phyloP scores from a whole-genome alignment of 2,113 vertebrate genomes.

The Amazona vittata region DNA sequence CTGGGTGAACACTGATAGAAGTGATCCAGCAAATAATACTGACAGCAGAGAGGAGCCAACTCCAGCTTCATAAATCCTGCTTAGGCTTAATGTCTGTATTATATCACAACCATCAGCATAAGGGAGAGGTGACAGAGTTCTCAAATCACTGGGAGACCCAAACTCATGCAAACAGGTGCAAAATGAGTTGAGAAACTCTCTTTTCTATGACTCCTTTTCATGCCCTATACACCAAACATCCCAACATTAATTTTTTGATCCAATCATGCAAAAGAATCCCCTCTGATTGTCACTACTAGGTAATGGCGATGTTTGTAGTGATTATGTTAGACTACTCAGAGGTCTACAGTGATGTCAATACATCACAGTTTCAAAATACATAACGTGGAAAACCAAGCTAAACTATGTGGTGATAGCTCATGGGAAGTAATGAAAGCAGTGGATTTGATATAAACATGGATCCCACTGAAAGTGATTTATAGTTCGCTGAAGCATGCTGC shows the following conservation, averaged over 20 bases:
- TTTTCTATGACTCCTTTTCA: neutral
- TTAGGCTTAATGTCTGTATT: neutral
- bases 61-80: neutral
- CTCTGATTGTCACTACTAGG: fast-evolving
- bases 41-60: neutral
- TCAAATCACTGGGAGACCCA: neutral
- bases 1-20: neutral
- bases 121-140: neutral
- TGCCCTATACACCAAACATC: neutral
- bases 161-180: neutral
- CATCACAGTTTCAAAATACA: neutral
- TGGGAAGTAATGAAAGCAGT: neutral
- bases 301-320: neutral
- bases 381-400: neutral
- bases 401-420: neutral
- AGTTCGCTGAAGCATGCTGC: neutral
- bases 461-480: neutral
- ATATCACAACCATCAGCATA: neutral
- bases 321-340: neutral
- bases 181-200: neutral
- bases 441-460: neutral
- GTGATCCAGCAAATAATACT: neutral
- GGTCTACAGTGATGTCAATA: neutral
- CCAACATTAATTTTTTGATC: neutral
- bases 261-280: neutral